Base-by-base conservation (phyloP, 2,113 vertebrate genomes). In the Rhinolophus sinicus region DNA sequence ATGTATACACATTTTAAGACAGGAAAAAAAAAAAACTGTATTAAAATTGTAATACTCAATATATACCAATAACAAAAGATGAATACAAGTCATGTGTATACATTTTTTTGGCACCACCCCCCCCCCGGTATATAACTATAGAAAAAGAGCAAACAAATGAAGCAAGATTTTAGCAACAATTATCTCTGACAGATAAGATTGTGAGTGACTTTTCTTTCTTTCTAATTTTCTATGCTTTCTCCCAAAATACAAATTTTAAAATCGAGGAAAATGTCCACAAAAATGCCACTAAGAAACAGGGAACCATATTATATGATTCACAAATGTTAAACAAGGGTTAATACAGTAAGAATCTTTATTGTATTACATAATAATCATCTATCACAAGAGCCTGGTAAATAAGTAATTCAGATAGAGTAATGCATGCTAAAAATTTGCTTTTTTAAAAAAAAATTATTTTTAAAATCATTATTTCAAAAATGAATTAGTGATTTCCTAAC, bases 381-480 rank as follows among this genome's bases (percentile, higher is more conserved):
- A n/a, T 6, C 26, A 9, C 44, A 38, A 80, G 2, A 65, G 15
- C 10, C 26, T 67, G 58, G 77, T n/a, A 70, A 67, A 67, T 30
- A 70, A 72, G 4, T 19, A 56, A 30, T 5, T 15, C 18, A 76
- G 19, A 12, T 16, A 83, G 28, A 64, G 58, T 47, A 62, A 80
- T 56, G 8, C 22, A 62, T 70, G 76, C 21, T 67, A 72, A 65
- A 81, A 44, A 67, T 54, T 80, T 52, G 16, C 8, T 56, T 28
- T 50, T 77, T 73, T 24, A 13, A n/a, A 54, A 19, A 16, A 54
- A 76, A 73, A 8, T 33, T 70, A 26, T 4, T 56, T 40, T 19
- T 58, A 62, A 65, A 60, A n/a, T 47, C 38, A 84, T 85, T 95
- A 30, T 54, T 80, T 67, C 50, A 94, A 88, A 90, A 93, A 33